Evolutionary conservation across 1,140 invertebrate genomes (phyloP).

Genomic region (Drosophila kurseongensis): DNA sequence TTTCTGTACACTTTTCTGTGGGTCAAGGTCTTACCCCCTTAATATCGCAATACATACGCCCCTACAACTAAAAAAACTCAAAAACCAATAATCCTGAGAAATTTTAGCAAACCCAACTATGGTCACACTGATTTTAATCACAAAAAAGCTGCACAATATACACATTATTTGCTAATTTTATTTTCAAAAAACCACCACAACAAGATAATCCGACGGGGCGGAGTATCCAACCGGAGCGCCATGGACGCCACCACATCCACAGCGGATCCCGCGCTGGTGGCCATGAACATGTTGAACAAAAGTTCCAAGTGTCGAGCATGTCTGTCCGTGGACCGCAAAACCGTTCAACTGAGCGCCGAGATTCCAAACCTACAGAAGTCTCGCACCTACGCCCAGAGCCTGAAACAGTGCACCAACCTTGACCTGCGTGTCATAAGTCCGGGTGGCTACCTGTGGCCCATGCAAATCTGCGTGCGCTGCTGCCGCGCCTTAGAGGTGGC

Average conservation of each 20-base stretch:
- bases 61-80: neutral
- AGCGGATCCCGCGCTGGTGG: constrained; percentile 45
- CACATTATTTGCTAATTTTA: constrained; percentile 24
- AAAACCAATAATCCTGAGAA: neutral
- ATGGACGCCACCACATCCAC: constrained; percentile 57
- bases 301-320: constrained; percentile 68
- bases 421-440: constrained; percentile 43
- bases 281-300: constrained; percentile 62
- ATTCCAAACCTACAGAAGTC: constrained; percentile 57
- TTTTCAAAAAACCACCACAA: neutral
- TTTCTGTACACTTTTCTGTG: neutral
- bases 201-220: neutral
- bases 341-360: constrained; percentile 53
- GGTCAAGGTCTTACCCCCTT: neutral
- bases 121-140: constrained; percentile 19
- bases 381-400: constrained; percentile 60
- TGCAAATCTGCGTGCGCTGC: constrained; percentile 72
- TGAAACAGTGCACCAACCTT: constrained; percentile 65
- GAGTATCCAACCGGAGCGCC: constrained; percentile 7
- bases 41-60: neutral
- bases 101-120: constrained; percentile 1
- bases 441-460: constrained; percentile 66
- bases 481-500: constrained; percentile 72
- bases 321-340: constrained; percentile 65
- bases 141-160: constrained; percentile 41